Evolutionary conservation across 2,888 invertebrate genomes (phyloP).

Genomic region (Nomada flava): DNA sequence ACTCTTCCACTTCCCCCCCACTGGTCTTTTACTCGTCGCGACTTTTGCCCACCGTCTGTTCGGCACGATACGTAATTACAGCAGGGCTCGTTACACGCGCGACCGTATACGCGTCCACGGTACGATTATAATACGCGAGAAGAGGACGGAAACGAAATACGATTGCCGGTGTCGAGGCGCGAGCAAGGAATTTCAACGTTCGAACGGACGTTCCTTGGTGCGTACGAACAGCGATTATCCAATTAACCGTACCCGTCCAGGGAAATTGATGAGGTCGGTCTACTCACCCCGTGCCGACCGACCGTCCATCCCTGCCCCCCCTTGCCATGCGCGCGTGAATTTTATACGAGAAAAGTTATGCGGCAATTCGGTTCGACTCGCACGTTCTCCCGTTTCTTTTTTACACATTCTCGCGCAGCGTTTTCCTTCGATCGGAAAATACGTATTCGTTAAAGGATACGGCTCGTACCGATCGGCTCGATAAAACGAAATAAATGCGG

Average conservation of each 20-base stretch:
- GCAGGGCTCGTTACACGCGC: conserved; percentile 56
- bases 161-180: conserved; percentile 44
- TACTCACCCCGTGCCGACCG: conserved; percentile 17
- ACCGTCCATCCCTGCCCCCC: conserved; percentile 5
- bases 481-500: conserved; percentile 2
- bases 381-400: background rate
- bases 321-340: background rate
- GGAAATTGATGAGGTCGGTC: conserved; percentile 67
- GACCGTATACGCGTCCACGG: conserved; percentile 33
- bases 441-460: background rate
- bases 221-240: conserved; percentile 66
- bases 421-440: background rate
- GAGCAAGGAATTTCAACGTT: conserved; percentile 52
- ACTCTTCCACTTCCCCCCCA: background rate
- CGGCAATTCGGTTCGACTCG: background rate
- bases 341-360: conserved; percentile 34
- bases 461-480: background rate
- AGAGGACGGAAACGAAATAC: conserved; percentile 51
- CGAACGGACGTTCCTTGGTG: conserved; percentile 39
- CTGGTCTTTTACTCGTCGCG: background rate
- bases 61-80: conserved; percentile 60
- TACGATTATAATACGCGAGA: conserved; percentile 65
- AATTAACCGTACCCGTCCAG: conserved; percentile 62
- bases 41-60: conserved; percentile 12
- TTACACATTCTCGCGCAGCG: background rate